These are phyloP conservation scores for Xerus inauris DNA, from an alignment of 2,113 vertebrate species.

Conservation along the genomic window DNA sequence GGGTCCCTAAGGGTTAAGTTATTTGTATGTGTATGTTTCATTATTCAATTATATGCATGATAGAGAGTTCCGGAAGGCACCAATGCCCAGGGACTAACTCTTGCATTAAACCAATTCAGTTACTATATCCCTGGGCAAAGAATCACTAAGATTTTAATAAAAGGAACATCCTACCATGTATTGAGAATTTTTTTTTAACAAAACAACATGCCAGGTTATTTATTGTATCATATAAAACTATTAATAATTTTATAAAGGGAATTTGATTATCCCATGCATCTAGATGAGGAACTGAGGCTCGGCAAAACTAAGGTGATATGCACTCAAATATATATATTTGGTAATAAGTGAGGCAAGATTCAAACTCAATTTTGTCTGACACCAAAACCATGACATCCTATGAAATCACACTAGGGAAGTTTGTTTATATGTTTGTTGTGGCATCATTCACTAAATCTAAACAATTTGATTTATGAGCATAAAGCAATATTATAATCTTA, in stretches of 20 bases:
- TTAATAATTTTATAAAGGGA: not conserved
- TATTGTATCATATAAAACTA: not conserved
- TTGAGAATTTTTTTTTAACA: not conserved
- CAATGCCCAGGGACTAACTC: not conserved
- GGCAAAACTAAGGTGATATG: not conserved
- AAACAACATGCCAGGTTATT: not conserved
- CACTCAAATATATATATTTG: not conserved
- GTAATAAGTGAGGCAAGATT: not conserved
- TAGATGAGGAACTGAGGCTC: not conserved
- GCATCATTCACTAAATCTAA: constrained; percentile 51
- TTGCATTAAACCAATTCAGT: not conserved
- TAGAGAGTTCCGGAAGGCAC: not conserved
- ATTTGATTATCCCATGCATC: not conserved
- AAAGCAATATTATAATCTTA: constrained; percentile 41
- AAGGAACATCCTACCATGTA: constrained; percentile 20
- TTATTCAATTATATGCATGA: constrained; percentile 57
- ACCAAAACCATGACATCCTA: not conserved
- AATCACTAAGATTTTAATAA: constrained; percentile 3
- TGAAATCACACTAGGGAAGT: not conserved
- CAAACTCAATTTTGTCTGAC: not conserved
- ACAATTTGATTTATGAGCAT: not conserved
- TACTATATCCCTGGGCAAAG: not conserved
- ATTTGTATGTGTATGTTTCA: constrained; percentile 55
- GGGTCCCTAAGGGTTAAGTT: constrained; percentile 42
- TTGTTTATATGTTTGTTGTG: not conserved